Evolutionary conservation across 1,140 invertebrate genomes (phyloP).

Genomic region (Macrosteles quadrilineatus): DNA sequence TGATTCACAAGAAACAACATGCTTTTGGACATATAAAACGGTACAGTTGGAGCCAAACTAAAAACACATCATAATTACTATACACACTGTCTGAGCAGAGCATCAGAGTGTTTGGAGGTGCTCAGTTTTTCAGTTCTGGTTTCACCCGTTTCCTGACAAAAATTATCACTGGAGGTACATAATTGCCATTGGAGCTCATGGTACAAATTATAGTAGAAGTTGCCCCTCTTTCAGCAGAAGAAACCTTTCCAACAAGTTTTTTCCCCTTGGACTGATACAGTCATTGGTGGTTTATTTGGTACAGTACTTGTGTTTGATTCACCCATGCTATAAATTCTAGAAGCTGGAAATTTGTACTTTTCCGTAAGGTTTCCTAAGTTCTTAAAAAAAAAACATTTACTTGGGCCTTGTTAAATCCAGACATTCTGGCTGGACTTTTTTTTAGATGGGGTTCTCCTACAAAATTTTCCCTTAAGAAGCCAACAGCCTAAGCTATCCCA

Average conservation of each 20-base stretch:
- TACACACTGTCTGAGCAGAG: constrained; percentile 3
- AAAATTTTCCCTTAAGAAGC: constrained; percentile 2
- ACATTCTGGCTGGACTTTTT: neutral
- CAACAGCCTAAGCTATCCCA: neutral
- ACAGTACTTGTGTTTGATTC: constrained; percentile 5
- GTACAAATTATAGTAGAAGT: neutral
- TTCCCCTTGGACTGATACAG: constrained; percentile 6
- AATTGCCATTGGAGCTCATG: constrained; percentile 7
- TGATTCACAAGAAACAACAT: constrained; percentile 9
- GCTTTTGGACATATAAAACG: constrained; percentile 15
- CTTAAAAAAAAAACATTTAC: neutral
- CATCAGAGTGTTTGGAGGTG: neutral
- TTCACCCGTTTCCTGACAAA: neutral
- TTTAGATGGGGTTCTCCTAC: neutral
- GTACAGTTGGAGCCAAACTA: neutral
- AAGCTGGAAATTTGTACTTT: constrained; percentile 7
- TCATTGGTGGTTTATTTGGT: neutral
- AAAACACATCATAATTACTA: constrained; percentile 1
- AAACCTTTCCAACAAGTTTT: constrained; percentile 27
- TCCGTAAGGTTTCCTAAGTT: neutral
- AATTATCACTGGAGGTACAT: constrained; percentile 4
- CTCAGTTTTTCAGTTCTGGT: neutral
- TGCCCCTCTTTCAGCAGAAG: constrained; percentile 7
- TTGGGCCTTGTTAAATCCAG: constrained; percentile 12
- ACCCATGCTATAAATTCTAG: constrained; percentile 1